Percentiles rank a stretch among this genome's conserved stretches.
Evolutionary conservation across 2,888 invertebrate genomes (phyloP).

Genomic region (Eupithecia dodoneata): DNA sequence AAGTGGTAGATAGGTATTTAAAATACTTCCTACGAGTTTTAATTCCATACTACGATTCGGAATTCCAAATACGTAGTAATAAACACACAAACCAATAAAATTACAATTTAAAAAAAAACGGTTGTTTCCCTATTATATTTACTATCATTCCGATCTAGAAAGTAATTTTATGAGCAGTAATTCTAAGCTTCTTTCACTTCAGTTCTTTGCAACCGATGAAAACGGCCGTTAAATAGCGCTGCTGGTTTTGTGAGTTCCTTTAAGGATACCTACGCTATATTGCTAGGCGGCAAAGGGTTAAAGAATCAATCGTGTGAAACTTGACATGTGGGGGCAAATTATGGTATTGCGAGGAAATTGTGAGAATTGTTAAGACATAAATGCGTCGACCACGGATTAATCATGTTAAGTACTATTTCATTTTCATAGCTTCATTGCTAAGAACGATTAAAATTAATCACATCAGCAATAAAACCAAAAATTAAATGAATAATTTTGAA

Average conservation of each 20-base stretch:
- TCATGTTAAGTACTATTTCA: neutral
- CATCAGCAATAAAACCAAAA: neutral
- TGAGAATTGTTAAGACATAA: neutral
- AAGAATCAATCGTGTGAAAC: conserved; percentile 12
- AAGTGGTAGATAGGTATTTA: too few species aligned
- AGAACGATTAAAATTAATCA: neutral
- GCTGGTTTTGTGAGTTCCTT: neutral
- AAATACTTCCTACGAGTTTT: too few species aligned
- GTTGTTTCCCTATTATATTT: too few species aligned
- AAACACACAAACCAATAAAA: too few species aligned
- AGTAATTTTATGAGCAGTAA: too few species aligned
- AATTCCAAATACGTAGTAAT: too few species aligned
- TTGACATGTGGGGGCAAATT: conserved; percentile 7
- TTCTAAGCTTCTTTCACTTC: neutral
- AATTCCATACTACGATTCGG: too few species aligned
- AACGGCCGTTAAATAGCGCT: neutral
- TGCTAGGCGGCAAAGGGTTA: conserved; percentile 14
- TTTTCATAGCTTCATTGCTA: neutral
- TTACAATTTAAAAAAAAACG: too few species aligned
- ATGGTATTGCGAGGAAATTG: neutral
- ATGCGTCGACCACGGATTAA: neutral
- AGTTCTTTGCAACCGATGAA: neutral
- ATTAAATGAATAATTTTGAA: neutral
- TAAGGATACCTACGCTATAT: neutral
- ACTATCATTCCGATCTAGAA: neutral